phyloP scores from a whole-genome alignment of 2,888 invertebrate species.

The Poecilobothrus nobilitatus region DNA sequence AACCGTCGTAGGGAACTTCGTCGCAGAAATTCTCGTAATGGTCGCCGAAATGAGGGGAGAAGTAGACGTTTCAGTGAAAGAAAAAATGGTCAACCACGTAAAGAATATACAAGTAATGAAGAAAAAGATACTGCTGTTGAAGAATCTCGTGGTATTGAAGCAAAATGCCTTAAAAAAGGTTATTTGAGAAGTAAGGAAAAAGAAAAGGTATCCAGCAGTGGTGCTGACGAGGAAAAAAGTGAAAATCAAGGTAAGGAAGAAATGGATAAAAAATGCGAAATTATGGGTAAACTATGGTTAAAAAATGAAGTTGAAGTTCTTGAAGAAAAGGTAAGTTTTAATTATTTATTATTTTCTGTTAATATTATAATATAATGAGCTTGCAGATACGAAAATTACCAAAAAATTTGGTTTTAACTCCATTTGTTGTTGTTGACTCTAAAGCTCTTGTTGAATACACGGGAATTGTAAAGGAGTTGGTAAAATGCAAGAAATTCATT shows the following conservation, averaged over 20 bases:
- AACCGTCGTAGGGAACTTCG: constrained; percentile 36
- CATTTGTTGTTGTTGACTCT: constrained; percentile 81
- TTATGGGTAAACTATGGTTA: constrained; percentile 85
- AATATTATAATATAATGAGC: constrained; percentile 7
- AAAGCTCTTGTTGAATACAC: constrained; percentile 70
- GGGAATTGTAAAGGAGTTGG: constrained; percentile 69
- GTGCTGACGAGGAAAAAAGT: constrained; percentile 41
- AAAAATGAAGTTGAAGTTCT: constrained; percentile 79
- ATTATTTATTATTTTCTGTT: not conserved
- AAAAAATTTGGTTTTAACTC: constrained; percentile 53
- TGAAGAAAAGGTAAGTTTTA: constrained; percentile 56
- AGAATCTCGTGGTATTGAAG: constrained; percentile 31
- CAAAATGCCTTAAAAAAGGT: constrained; percentile 39
- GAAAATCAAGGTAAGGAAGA: constrained; percentile 30
- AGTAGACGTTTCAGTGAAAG: constrained; percentile 41
- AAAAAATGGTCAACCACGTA: constrained; percentile 40
- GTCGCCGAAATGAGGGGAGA: constrained; percentile 38
- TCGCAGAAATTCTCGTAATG: constrained; percentile 20
- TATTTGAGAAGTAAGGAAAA: constrained; percentile 41
- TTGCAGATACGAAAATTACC: constrained; percentile 37
- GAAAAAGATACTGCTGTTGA: constrained; percentile 41
- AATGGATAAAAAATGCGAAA: constrained; percentile 38
- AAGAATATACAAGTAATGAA: constrained; percentile 42
- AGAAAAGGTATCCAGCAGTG: constrained; percentile 40
- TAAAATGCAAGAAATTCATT: constrained; percentile 75